Evolutionary conservation across 2,888 invertebrate genomes (phyloP), one percentile per base, ranked within the genome.

Genomic region (Stenichneumon culpator): DNA sequence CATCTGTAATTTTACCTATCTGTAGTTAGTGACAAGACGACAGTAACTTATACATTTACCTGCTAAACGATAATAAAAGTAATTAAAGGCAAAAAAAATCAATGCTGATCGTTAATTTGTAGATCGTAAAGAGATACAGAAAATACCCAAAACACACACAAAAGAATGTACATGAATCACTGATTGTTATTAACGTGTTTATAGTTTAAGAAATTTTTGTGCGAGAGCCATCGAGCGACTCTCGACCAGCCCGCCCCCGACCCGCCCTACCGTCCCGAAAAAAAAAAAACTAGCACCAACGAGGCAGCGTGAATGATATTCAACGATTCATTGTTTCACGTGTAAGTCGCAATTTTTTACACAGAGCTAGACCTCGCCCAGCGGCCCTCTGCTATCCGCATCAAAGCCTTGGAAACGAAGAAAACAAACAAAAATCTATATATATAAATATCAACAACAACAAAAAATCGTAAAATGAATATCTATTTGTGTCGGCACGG

Each of bases 1-100:
- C 89, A 90, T 91, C 90, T 91, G 87, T 91, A 90, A 92, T 92
- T 93, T 92, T 91, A 92, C 90, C 90, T 92, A 90, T 91, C 88
- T 91, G 92, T 92, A 92, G 90, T 92, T 92, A 92, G 89, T 90
- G 90, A 92, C 91, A 91, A 90, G 92, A 92, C 90, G 90, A 91
- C 92, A 90, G 90, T 92, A 92, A 92, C 89, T 92, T 93, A 92
- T 91, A 92, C 90, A 90, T 89, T 88, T 92, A 93, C 90, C 90
- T 92, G 90, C 91, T 91, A 89, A 92, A 91, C 88, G 86, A 89
- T 90, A 88, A 90, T 89, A 90, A 90, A 90, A 90, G 88, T 88
- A 89, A 90, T 90, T 90, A 90, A 91, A 89, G 88, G 88, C 86
- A 84, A 82, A 72, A 69, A 73, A 54, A 68, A 28, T 74, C 36